Conservation (phyloP, 2,888 invertebrate species). For the Apamea crenata region DNA sequence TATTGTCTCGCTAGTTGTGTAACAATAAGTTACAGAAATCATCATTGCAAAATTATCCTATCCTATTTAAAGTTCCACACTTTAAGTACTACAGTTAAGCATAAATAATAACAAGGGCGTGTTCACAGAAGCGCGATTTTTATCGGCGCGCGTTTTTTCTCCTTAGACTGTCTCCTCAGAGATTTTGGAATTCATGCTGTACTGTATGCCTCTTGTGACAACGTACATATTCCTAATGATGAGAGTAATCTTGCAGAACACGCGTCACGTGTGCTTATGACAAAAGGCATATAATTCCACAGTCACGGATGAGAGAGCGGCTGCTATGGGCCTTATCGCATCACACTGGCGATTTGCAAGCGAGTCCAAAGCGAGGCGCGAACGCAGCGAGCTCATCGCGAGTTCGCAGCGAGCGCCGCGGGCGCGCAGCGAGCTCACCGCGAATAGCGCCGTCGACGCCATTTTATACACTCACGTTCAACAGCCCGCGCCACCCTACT, state of each 20-base stretch:
- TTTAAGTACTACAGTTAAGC: neutral
- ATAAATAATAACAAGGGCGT: constrained; percentile 6
- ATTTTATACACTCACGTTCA: too few species aligned
- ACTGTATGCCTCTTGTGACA: neutral
- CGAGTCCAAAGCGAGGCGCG: too few species aligned
- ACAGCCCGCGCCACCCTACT: too few species aligned
- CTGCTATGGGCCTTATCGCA: too few species aligned
- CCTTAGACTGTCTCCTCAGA: neutral
- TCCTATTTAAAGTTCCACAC: neutral
- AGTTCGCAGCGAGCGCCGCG: too few species aligned
- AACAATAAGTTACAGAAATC: neutral
- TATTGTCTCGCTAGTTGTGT: constrained; percentile 19
- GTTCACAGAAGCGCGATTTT: neutral
- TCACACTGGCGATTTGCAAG: too few species aligned
- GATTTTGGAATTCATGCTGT: neutral
- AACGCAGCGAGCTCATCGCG: too few species aligned
- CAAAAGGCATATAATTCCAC: neutral
- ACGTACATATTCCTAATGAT: neutral
- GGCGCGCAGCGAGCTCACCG: too few species aligned
- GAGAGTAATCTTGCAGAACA: neutral
- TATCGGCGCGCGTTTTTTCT: neutral
- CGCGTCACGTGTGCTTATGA: neutral
- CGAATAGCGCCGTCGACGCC: too few species aligned
- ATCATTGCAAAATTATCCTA: neutral
- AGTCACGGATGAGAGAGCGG: neutral